These are phyloP conservation scores for Onthophagus sagittarius DNA, from an alignment of 2,888 invertebrate species.

Conservation along the genomic window DNA sequence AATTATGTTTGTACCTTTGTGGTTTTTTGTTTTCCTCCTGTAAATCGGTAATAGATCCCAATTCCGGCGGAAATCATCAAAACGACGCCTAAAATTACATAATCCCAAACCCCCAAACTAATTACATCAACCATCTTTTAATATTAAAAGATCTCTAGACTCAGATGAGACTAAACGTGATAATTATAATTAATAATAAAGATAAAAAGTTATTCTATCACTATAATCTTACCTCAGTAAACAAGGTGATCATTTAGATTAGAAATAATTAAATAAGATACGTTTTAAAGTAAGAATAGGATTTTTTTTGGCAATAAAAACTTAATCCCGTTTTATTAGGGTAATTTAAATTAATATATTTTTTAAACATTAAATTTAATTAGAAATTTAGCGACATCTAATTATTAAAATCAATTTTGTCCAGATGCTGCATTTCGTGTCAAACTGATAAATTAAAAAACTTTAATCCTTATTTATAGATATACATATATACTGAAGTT, in stretches of 20 bases:
- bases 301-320: not conserved
- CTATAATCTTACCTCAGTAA: not conserved
- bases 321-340: not conserved
- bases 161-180: not conserved
- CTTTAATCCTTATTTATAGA: too few species aligned
- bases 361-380: too few species aligned
- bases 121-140: conserved; percentile 10
- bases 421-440: too few species aligned
- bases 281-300: not conserved
- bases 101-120: conserved; percentile 51
- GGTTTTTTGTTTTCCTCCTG: conserved; percentile 59
- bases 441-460: too few species aligned
- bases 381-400: too few species aligned
- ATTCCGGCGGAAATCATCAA: conserved; percentile 66
- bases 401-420: too few species aligned
- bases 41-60: conserved; percentile 74
- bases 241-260: not conserved
- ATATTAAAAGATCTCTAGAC: not conserved
- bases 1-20: conserved; percentile 48
- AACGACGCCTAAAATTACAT: conserved; percentile 64
- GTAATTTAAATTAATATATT: not conserved
- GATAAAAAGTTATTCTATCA: not conserved
- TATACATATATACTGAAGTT: too few species aligned
- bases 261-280: not conserved
- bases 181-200: not conserved